Percentiles rank a stretch among this genome's conserved stretches.
These are phyloP conservation scores for Acrobasis repandana DNA, from an alignment of 2,888 invertebrate genomes.

Conservation along the genomic window DNA sequence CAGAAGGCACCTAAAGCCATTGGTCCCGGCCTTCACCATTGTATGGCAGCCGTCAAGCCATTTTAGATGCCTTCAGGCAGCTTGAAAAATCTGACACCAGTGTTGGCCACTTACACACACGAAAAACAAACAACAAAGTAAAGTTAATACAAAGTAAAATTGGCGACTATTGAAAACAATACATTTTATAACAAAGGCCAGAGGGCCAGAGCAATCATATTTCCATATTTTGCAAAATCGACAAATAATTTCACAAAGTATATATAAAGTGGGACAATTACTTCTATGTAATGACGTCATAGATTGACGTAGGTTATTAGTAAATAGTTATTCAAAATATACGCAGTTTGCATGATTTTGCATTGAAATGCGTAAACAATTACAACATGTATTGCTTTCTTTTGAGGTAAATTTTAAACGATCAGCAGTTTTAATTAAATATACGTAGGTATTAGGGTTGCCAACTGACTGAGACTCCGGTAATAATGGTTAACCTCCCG, in stretches of 20 bases:
- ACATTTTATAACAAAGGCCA: background rate
- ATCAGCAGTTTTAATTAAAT: background rate
- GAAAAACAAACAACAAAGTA: background rate
- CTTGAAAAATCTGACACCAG: too few relatives aligned
- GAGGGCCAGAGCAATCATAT: background rate
- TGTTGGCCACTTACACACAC: too few relatives aligned
- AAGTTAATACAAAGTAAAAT: background rate
- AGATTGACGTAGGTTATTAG: background rate
- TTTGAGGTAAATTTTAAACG: background rate
- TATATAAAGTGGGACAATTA: background rate
- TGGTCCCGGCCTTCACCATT: background rate
- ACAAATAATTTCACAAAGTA: conserved; percentile 1
- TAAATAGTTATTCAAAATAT: background rate
- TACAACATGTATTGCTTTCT: background rate
- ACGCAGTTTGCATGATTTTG: background rate
- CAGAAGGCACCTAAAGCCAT: background rate
- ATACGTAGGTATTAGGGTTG: background rate
- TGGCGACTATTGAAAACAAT: background rate
- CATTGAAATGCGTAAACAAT: background rate
- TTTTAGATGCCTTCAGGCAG: too few relatives aligned
- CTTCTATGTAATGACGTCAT: background rate
- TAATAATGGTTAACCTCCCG: too few relatives aligned
- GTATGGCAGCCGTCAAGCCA: too few relatives aligned
- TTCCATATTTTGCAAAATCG: background rate
- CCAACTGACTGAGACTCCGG: too few relatives aligned